phyloP scores from a whole-genome alignment of 1,140 invertebrate species.

The Pseudomyrmex sp. region DNA sequence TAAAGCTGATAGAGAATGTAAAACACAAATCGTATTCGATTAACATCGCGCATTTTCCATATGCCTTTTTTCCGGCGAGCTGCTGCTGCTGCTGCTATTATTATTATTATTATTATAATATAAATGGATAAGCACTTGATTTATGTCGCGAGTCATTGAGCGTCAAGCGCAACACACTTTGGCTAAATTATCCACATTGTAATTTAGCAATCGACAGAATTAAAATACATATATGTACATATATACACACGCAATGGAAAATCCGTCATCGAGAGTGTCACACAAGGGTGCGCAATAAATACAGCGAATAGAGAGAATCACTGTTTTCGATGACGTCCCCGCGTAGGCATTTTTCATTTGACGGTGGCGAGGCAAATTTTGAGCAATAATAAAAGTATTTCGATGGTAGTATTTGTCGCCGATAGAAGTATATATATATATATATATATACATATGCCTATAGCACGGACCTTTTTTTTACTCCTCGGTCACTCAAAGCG shows the following conservation, averaged over 20 bases:
- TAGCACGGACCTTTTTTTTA: slow-evolving; percentile 68
- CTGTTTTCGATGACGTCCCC: slow-evolving; percentile 38
- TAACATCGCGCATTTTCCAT: slow-evolving; percentile 9
- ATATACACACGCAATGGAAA: neutral
- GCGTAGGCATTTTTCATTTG: slow-evolving; percentile 31
- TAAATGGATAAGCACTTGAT: neutral
- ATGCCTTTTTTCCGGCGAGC: slow-evolving; percentile 12
- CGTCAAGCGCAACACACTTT: slow-evolving; percentile 28
- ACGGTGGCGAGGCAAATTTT: slow-evolving; percentile 43
- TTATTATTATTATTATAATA: neutral
- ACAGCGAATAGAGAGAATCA: neutral
- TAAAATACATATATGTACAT: neutral
- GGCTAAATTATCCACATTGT: slow-evolving; percentile 49
- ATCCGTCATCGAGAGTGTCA: slow-evolving; percentile 35
- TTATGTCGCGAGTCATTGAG: slow-evolving; percentile 35
- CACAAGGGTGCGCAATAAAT: slow-evolving; percentile 28
- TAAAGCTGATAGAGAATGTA: neutral
- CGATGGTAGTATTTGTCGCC: slow-evolving; percentile 26
- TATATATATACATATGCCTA: slow-evolving; percentile 3
- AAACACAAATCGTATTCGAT: neutral
- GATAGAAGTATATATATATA: slow-evolving; percentile 27
- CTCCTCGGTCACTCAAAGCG: slow-evolving; percentile 68
- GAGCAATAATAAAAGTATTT: slow-evolving; percentile 64
- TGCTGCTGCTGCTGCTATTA: neutral
- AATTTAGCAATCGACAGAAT: slow-evolving; percentile 49